These are phyloP conservation scores for Trematocara variabile DNA, from an alignment of 2,113 vertebrate genomes.

Conservation along the genomic window DNA sequence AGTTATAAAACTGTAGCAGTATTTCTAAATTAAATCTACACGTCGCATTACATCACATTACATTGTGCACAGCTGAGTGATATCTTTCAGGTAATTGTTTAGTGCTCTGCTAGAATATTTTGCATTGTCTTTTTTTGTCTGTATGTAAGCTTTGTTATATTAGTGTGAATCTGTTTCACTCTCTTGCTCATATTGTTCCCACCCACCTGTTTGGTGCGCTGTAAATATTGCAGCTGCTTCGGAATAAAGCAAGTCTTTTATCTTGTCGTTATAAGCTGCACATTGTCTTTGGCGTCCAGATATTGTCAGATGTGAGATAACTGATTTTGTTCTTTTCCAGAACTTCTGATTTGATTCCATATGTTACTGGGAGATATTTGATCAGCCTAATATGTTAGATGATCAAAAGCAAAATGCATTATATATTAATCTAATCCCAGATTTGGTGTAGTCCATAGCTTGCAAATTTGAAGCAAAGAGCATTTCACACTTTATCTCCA, in stretches of 20 bases:
- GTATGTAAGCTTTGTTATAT: not conserved
- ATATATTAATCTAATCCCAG: constrained; percentile 62
- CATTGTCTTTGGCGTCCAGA: not conserved
- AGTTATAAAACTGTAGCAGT: not conserved
- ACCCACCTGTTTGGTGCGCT: not conserved
- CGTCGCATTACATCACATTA: not conserved
- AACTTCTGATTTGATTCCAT: not conserved
- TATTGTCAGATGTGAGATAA: not conserved
- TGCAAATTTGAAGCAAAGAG: constrained; percentile 57
- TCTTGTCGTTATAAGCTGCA: not conserved
- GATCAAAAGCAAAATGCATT: constrained; percentile 27
- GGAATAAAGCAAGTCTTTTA: not conserved
- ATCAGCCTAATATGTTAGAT: not conserved
- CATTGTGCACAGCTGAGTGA: not conserved
- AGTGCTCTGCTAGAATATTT: not conserved
- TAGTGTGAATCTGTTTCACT: not conserved
- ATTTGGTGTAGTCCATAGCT: constrained; percentile 53
- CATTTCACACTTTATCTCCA: constrained; percentile 66
- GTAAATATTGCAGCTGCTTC: constrained; percentile 1
- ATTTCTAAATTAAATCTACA: not conserved
- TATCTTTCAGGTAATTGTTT: not conserved
- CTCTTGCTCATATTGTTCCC: not conserved
- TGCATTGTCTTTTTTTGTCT: not conserved
- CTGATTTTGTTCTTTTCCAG: not conserved
- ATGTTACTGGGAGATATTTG: not conserved